Evolutionary conservation across 1,140 invertebrate genomes (phyloP).

Genomic region (Brachionus asplanchnoidis): DNA sequence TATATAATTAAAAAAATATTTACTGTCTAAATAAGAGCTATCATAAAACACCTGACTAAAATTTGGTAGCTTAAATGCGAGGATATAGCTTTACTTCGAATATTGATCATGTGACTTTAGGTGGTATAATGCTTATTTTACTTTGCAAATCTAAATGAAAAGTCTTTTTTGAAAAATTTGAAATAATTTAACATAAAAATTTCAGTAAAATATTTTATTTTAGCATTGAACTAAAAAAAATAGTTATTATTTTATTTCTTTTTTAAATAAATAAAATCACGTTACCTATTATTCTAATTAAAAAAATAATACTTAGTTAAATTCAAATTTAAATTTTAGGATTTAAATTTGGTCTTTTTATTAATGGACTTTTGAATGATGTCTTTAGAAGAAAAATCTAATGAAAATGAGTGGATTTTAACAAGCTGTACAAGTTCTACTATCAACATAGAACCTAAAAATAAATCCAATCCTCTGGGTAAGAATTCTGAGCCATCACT

Average conservation of each 20-base stretch:
- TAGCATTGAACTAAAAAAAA: background rate
- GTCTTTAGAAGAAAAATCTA: slow-evolving; percentile 14
- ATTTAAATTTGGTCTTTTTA: background rate
- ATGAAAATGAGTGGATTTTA: slow-evolving; percentile 32
- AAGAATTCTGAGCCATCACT: background rate
- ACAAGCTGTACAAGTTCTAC: slow-evolving; percentile 11
- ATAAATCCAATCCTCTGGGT: background rate
- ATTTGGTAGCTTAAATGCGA: background rate
- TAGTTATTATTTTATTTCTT: background rate
- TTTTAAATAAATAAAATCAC: background rate
- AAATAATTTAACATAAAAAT: slow-evolving; percentile 31
- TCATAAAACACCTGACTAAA: background rate
- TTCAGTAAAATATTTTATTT: slow-evolving; percentile 8
- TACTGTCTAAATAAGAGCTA: no score
- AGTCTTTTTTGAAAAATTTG: background rate
- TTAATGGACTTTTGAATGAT: slow-evolving; percentile 3
- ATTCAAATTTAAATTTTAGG: background rate
- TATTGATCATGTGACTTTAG: slow-evolving; percentile 3
- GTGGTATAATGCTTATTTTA: background rate
- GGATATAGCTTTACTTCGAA: background rate
- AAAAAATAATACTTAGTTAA: background rate
- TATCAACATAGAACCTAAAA: background rate
- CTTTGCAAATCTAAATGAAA: slow-evolving; percentile 7
- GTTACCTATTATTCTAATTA: background rate
- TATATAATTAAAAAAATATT: no score